Conservation (phyloP, 2,797 vertebrate species). For the Myripristis jacobus region DNA sequence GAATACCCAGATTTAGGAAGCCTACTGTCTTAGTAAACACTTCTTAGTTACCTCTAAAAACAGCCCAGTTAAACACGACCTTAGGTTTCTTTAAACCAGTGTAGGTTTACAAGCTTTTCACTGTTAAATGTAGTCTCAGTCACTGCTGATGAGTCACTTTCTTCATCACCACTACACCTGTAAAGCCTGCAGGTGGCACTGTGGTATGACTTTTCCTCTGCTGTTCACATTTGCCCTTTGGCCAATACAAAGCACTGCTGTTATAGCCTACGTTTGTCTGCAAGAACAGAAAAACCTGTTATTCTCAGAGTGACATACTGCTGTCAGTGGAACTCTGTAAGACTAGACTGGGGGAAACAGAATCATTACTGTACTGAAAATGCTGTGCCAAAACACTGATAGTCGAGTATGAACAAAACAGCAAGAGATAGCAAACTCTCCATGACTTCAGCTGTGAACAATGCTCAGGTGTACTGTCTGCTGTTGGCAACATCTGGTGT, state of each 20-base stretch:
- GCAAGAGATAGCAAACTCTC: slow-evolving; percentile 12
- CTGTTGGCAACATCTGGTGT: slow-evolving; percentile 31
- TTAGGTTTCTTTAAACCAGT: slow-evolving; percentile 15
- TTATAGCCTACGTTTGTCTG: slow-evolving; percentile 2
- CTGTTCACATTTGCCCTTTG: neutral
- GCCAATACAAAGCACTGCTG: slow-evolving; percentile 28
- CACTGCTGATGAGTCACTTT: slow-evolving; percentile 9
- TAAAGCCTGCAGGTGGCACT: slow-evolving; percentile 52
- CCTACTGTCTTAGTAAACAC: neutral
- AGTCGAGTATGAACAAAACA: slow-evolving; percentile 1
- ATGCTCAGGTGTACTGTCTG: slow-evolving; percentile 5
- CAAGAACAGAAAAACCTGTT: neutral
- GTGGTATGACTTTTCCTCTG: slow-evolving; percentile 28
- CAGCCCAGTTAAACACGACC: neutral
- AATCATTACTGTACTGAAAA: slow-evolving; percentile 13
- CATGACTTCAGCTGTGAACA: slow-evolving; percentile 3
- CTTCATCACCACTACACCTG: slow-evolving; percentile 13
- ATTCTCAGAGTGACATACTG: neutral
- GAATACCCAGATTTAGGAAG: slow-evolving; percentile 7
- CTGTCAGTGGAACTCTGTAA: neutral
- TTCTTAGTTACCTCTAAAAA: neutral
- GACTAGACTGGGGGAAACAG: neutral
- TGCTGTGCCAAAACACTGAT: slow-evolving; percentile 12
- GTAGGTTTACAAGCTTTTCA: neutral
- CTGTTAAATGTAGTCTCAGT: slow-evolving; percentile 25